Evolutionary conservation across 2,797 vertebrate genomes (phyloP).

Genomic region (Rhynchotus rufescens): DNA sequence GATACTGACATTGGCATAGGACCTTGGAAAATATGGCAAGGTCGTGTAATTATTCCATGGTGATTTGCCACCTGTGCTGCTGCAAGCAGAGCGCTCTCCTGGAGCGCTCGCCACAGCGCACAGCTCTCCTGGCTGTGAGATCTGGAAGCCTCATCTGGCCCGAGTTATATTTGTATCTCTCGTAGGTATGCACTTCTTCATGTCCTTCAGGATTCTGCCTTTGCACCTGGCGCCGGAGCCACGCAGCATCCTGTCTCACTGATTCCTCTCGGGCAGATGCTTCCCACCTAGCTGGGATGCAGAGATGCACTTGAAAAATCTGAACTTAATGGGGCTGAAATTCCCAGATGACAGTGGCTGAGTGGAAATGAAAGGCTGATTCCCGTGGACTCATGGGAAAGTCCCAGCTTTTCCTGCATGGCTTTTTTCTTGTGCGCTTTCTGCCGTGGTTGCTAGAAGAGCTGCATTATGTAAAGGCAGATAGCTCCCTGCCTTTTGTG

Average conservation of each 20-base stretch:
- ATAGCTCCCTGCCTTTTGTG: neutral
- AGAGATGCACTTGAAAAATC: neutral
- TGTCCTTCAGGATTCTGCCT: neutral
- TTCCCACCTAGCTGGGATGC: neutral
- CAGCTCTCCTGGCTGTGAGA: neutral
- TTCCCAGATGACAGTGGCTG: neutral
- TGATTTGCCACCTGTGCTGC: neutral
- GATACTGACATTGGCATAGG: fast-evolving
- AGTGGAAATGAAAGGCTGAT: neutral
- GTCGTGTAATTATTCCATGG: neutral
- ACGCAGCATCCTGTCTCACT: fast-evolving
- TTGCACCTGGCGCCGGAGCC: neutral
- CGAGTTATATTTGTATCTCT: neutral
- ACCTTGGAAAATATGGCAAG: neutral
- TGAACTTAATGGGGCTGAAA: conserved; percentile 11
- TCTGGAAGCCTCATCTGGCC: neutral
- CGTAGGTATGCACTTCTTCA: fast-evolving
- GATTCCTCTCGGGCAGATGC: neutral
- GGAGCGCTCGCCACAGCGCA: neutral
- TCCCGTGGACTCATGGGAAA: neutral
- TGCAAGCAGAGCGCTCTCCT: fast-evolving
- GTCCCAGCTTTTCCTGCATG: neutral
- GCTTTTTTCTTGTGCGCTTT: neutral
- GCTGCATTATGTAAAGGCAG: neutral
- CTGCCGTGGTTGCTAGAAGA: neutral